phyloP scores from a whole-genome alignment of 23 tunicate species.

The Ciona savignyi region DNA sequence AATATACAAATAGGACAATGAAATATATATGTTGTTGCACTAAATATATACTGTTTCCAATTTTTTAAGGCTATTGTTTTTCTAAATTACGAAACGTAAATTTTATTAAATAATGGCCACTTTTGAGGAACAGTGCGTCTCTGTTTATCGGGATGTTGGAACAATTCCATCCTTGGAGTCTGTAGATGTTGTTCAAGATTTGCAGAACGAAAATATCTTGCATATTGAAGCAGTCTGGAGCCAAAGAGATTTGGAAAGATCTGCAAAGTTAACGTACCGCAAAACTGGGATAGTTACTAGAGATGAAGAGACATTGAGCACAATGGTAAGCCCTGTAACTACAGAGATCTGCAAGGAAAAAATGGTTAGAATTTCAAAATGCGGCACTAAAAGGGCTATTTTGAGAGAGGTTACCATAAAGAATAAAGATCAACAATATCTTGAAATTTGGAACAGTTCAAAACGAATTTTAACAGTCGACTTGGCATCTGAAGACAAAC shows the following conservation, averaged over 20 bases:
- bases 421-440: conserved; percentile 31
- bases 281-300: conserved; percentile 6
- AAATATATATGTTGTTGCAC: no score
- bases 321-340: conserved; percentile 8
- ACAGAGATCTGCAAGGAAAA: conserved; percentile 42
- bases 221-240: conserved; percentile 56
- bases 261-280: conserved; percentile 14
- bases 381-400: conserved; percentile 24
- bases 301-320: background rate
- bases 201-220: background rate
- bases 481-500: conserved; percentile 52
- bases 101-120: conserved; percentile 3
- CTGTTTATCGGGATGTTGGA: conserved; percentile 17
- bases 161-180: conserved; percentile 19
- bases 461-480: conserved; percentile 23
- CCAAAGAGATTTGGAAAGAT: conserved; percentile 57
- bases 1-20: no score
- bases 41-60: no score
- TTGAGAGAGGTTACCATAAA: conserved; percentile 35
- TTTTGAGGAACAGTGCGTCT: conserved; percentile 27
- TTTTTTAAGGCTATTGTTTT: no score
- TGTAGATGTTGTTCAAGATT: conserved; percentile 2
- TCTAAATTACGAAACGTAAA: no score
- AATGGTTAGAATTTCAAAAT: conserved; percentile 18
- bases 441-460: conserved; percentile 63